Percentiles rank a stretch among this genome's conserved stretches.
Evolutionary conservation across 2,797 vertebrate genomes (phyloP).

Genomic region (Ceryle rudis): DNA sequence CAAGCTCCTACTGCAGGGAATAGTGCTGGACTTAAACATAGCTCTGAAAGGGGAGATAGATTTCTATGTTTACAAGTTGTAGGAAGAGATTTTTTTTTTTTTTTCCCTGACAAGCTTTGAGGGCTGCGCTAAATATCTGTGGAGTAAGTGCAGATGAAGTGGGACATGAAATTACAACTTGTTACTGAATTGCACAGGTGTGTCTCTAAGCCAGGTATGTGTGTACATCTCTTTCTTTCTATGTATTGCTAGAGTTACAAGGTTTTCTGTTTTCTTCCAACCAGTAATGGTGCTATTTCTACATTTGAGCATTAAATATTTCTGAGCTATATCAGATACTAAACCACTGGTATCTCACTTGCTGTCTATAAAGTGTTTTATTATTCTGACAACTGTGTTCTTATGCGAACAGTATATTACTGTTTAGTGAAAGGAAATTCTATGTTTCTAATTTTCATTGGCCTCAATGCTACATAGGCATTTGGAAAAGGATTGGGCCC

Average conservation of each 20-base stretch:
- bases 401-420: background rate
- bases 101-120: background rate
- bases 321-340: background rate
- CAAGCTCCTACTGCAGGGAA: background rate
- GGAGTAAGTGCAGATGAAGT: constrained; percentile 34
- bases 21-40: background rate
- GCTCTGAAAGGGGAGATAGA: background rate
- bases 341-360: background rate
- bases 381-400: background rate
- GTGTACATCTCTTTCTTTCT: background rate
- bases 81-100: background rate
- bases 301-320: background rate
- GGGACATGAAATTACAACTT: constrained; percentile 31
- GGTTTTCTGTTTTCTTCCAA: background rate
- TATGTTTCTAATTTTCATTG: background rate
- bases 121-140: background rate
- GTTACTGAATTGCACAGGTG: constrained; percentile 38
- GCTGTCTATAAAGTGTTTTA: background rate
- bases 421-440: background rate
- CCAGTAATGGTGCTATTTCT: background rate
- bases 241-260: background rate
- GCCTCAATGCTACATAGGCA: background rate
- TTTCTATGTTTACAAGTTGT: background rate
- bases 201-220: constrained; percentile 51
- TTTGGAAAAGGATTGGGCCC: background rate